Percentiles rank a stretch among this genome's conserved stretches.
Conservation (phyloP, 2,113 vertebrate genomes). For the Ranitomeya variabilis region DNA sequence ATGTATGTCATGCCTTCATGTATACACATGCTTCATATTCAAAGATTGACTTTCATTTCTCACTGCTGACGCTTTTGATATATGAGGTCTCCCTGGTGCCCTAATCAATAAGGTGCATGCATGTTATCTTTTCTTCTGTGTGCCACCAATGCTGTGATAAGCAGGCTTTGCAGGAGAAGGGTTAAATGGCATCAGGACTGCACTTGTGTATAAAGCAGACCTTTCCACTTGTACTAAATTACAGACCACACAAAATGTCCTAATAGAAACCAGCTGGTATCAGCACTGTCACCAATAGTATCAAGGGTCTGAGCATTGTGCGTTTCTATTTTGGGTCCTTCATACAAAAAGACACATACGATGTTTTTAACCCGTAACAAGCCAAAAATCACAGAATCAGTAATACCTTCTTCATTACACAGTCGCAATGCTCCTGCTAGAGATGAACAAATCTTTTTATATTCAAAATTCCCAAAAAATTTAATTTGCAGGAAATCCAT, state of each 20-base stretch:
- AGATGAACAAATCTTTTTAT: too few species aligned
- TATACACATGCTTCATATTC: background rate
- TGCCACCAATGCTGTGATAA: background rate
- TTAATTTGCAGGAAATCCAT: too few species aligned
- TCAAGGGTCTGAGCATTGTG: constrained; percentile 25
- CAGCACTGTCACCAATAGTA: constrained; percentile 58
- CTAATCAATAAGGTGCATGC: background rate
- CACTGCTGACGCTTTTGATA: background rate
- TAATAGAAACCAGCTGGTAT: constrained; percentile 65
- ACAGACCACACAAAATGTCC: constrained; percentile 63
- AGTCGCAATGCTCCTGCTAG: background rate
- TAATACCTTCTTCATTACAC: background rate
- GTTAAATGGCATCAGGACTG: constrained; percentile 44
- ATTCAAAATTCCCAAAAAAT: too few species aligned
- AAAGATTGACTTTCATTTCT: background rate
- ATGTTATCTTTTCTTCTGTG: background rate
- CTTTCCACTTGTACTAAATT: constrained; percentile 49
- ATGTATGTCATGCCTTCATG: too few species aligned
- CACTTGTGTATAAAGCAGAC: constrained; percentile 47
- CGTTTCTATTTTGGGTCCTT: constrained; percentile 39
- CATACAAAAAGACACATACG: constrained; percentile 13
- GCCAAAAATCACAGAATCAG: background rate
- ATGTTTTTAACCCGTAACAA: constrained; percentile 18
- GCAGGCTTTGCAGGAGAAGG: background rate
- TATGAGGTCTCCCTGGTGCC: background rate